Conservation (phyloP, 2,797 vertebrate genomes). For the Ciconia nigra region DNA sequence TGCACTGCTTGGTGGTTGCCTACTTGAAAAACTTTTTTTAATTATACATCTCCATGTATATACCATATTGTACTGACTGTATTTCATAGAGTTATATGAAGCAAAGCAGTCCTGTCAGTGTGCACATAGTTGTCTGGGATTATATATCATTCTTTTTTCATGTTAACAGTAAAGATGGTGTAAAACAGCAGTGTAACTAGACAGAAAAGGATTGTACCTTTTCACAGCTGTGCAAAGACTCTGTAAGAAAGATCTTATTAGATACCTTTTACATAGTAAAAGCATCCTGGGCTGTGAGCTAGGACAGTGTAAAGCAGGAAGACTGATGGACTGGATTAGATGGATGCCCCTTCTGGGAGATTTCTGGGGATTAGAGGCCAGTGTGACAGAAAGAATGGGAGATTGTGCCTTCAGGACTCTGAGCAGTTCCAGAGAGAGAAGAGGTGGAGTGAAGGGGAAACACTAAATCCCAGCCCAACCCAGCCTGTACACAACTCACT, state of each 20-base stretch:
- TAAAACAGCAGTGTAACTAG: background rate
- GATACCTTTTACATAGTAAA: background rate
- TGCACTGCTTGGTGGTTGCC: background rate
- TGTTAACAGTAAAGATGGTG: background rate
- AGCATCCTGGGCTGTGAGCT: background rate
- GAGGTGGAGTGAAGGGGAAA: background rate
- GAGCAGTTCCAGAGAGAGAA: background rate
- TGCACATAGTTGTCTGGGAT: background rate
- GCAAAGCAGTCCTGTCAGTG: background rate
- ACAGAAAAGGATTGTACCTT: background rate
- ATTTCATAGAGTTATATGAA: background rate
- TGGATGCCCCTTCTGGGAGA: background rate
- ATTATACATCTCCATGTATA: background rate
- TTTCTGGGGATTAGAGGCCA: background rate
- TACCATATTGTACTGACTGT: accelerated
- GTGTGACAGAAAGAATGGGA: background rate
- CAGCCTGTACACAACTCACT: background rate
- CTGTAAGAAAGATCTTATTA: background rate
- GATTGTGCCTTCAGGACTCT: background rate
- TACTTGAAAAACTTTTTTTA: background rate
- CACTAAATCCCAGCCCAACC: background rate
- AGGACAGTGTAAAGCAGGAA: background rate
- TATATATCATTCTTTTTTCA: background rate
- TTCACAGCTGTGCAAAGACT: background rate
- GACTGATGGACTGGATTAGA: background rate